Evolutionary conservation across 2,888 invertebrate genomes (phyloP), one percentile per base, ranked within the genome.

Genomic region (Loripinus fragilis): DNA sequence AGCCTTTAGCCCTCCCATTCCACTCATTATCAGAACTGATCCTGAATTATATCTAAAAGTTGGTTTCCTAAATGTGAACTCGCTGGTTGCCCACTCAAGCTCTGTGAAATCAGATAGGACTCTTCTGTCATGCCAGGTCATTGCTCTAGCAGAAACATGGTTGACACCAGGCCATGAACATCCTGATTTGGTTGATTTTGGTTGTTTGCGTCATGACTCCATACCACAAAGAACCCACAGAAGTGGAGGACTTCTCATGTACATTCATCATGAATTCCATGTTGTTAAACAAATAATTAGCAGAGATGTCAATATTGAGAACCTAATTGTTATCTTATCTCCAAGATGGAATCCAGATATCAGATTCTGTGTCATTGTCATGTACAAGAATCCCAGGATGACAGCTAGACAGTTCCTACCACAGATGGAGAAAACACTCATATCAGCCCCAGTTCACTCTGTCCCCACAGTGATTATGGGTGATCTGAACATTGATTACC

Each of bases 201-300:
- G 1, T 12, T 33, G 33, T 60, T 17, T 60, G 5, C 33, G 60
- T 1, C 30, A 5, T 17, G 60, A 25, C 17, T 17, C 10, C 3
- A 8, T 1, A 33, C 30, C 20, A 10, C 20, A 8, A 10, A 33
- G 17, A 33, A 5, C 10, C 5, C 67, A 67, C 17, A 38, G 67
- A 67, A 23, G 67, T 67, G 67, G 67, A n/a, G 67, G 67, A 7
- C 67, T 67, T 33, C 67, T 67, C 10, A 42, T 41, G 23, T 67
- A 42, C 42, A 41, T 41, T 45, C 67, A 41, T n/a, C 28, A 42
- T 28, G 67, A 41, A 7, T 41, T 67, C 25, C 38, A 8, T 2
- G 3, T 3, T 38, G 25, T 3, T 38, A 28, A 41, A 12, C 12
- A 10, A 67, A 42, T 3, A 30, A 7, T 17, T 17, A 1, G 1